Base-by-base conservation (phyloP, 1,140 invertebrate genomes). In the Teleopsis dalmanni region DNA sequence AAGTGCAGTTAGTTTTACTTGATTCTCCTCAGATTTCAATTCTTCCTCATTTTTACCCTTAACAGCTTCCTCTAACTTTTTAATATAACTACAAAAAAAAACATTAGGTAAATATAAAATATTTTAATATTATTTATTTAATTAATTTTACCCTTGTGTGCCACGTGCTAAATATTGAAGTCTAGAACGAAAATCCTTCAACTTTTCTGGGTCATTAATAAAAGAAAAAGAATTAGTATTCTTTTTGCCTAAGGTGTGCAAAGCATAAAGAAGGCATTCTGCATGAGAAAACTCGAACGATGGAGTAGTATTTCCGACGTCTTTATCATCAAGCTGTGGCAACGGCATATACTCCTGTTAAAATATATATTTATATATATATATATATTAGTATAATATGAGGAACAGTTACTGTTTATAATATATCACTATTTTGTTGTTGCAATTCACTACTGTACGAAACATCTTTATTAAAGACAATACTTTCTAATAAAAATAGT, bases 131-230 rank as follows among this genome's bases (percentile, higher is more conserved):
- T 18, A 26, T 11, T 19, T 18, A n/a, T 23, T 31, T 34, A 0
- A 14, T 14, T 16, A 40, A 45, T n/a, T 42, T 40, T 54, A 70
- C 66, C 87, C 89, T 76, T 95, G 91, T 56, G 90, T 90, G 13
- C 91, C 85, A 50, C 92, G 78, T 0, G 91, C 91, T 68, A 96
- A 88, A 73, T 94, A 97, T 66, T 95, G 91, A 38, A 98, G 73
- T 56, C 90, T 81, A 40, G 88, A 70, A 51, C 88, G 81, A 55
- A 96, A 89, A 62, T 95, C 90, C 72, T 94, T 95, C 1, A 95
- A 73, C 57, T 83, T 79, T 26, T 88, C 82, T 13, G 81, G 72
- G 74, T 95, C 85, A 36, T 81, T 81, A 27, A 82, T 80, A 5
- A 97, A 74, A 21, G 71, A 63, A 41, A 70, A 59, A 73, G 86